Evolutionary conservation across 2,888 invertebrate genomes (phyloP).

Genomic region (Platycheirus rosarum): DNA sequence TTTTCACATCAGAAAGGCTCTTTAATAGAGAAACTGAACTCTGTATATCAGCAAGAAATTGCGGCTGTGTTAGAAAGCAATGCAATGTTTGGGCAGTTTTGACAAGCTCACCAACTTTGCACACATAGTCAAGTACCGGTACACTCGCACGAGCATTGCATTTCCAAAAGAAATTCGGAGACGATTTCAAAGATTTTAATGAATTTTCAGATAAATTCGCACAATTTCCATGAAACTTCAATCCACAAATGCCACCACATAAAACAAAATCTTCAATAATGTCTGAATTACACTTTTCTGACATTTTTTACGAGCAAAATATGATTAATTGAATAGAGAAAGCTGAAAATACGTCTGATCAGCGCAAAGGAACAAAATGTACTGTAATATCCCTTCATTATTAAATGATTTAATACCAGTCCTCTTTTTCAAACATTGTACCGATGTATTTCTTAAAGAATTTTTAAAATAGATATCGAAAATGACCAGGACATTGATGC

Average conservation of each 20-base stretch:
- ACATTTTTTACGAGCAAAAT: background rate
- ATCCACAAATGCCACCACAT: slow-evolving; percentile 3
- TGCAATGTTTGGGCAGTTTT: slow-evolving; percentile 37
- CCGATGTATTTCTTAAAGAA: no score
- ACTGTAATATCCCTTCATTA: no score
- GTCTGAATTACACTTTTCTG: background rate
- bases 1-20: background rate
- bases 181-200: slow-evolving; percentile 17
- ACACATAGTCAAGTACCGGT: slow-evolving; percentile 35
- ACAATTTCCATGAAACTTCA: background rate
- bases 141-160: slow-evolving; percentile 45
- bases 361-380: background rate
- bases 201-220: background rate
- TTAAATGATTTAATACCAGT: no score
- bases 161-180: slow-evolving; percentile 25
- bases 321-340: background rate
- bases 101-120: slow-evolving; percentile 27
- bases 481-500: no score
- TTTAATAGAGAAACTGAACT: background rate
- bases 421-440: no score
- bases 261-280: background rate
- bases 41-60: background rate
- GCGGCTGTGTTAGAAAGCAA: slow-evolving; percentile 7
- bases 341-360: background rate
- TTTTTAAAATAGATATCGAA: no score